These are phyloP conservation scores for Oriolus oriolus DNA, from an alignment of 2,113 vertebrate species.

Conservation along the genomic window DNA sequence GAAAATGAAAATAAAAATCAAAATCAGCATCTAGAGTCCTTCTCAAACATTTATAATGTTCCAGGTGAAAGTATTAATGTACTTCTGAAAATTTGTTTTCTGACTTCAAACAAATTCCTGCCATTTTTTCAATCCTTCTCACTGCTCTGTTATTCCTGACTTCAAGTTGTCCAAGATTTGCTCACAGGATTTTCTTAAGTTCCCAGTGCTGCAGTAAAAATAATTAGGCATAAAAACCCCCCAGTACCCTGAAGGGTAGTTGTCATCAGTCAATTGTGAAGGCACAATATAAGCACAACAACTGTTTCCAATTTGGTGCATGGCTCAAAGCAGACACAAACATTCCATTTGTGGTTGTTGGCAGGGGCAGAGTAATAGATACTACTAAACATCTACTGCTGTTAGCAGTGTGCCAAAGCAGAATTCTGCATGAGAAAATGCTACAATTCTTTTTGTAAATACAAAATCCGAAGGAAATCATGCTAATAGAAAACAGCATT, in stretches of 20 bases:
- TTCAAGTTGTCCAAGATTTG: neutral
- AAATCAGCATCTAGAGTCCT: neutral
- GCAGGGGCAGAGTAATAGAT: constrained; percentile 5
- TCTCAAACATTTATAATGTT: neutral
- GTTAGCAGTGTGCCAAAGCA: neutral
- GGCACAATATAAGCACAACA: neutral
- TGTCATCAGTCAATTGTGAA: constrained; percentile 21
- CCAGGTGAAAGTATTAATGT: neutral
- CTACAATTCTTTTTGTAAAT: neutral
- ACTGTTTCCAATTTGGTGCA: constrained; percentile 13
- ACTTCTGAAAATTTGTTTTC: neutral
- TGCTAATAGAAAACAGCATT: neutral
- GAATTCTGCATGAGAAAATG: neutral
- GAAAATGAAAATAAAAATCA: neutral
- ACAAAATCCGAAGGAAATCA: neutral
- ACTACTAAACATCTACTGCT: constrained; percentile 19
- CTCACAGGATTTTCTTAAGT: constrained; percentile 1
- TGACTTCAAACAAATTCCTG: neutral
- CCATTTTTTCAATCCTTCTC: neutral
- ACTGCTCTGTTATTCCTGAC: neutral
- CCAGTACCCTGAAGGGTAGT: neutral
- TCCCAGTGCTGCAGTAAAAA: constrained; percentile 30
- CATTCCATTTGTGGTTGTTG: neutral
- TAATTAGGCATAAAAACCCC: neutral
- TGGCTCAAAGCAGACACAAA: constrained; percentile 35